phyloP scores from a whole-genome alignment of 2,797 vertebrate genomes.

The Spondyliosoma cantharus region DNA sequence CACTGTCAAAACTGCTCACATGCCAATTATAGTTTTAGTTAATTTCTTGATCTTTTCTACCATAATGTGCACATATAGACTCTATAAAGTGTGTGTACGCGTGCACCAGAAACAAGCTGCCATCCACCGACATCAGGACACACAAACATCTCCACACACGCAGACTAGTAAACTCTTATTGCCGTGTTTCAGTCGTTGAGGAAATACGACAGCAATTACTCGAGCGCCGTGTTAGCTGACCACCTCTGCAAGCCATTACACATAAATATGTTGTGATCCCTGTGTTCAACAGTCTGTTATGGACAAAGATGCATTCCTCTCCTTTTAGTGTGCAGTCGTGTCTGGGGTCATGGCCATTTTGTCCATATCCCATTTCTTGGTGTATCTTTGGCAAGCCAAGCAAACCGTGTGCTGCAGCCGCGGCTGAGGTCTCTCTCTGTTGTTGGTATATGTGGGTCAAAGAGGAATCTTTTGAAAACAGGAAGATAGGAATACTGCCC shows the following conservation, averaged over 20 bases:
- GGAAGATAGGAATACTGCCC: slow-evolving; percentile 83
- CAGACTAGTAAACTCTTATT: slow-evolving; percentile 58
- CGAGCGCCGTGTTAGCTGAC: slow-evolving; percentile 60
- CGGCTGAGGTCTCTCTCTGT: slow-evolving; percentile 79
- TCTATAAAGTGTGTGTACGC: neutral
- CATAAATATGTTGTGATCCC: slow-evolving; percentile 82
- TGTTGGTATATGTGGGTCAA: slow-evolving; percentile 85
- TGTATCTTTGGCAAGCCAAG: slow-evolving; percentile 79
- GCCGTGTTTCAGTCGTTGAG: slow-evolving; percentile 56
- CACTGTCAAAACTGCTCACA: neutral
- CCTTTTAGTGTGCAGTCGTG: slow-evolving; percentile 80
- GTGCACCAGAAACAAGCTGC: slow-evolving; percentile 18
- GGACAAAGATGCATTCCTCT: slow-evolving; percentile 78
- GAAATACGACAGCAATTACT: slow-evolving; percentile 81
- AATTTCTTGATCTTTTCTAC: too few species aligned
- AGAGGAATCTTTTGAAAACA: slow-evolving; percentile 87
- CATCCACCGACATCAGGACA: slow-evolving; percentile 4
- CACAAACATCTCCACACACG: slow-evolving; percentile 34
- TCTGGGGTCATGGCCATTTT: slow-evolving; percentile 85
- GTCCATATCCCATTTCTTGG: slow-evolving; percentile 84
- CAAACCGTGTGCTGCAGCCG: slow-evolving; percentile 60
- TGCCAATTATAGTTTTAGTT: too few species aligned
- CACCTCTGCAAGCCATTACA: slow-evolving; percentile 79
- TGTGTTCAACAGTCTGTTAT: slow-evolving; percentile 76
- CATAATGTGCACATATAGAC: neutral